A percentile compares a stretch with the other conserved stretches of the same genome.
These are phyloP conservation scores for Drosophila maculinotata DNA, from an alignment of 2,888 invertebrate species.

Conservation along the genomic window DNA sequence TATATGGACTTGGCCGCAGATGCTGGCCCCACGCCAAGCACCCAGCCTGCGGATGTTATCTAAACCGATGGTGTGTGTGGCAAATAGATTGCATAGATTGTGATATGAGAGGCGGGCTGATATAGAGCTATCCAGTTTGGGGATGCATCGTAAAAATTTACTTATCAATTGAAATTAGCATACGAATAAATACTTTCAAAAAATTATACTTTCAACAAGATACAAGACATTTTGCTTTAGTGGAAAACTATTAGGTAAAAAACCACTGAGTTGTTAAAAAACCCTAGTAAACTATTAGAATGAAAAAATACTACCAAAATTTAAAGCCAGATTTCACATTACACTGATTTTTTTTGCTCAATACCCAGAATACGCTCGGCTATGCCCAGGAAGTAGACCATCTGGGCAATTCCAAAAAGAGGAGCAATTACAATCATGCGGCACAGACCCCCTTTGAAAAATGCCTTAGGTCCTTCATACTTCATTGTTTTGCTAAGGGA, in stretches of 20 bases:
- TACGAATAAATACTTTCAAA: conserved; percentile 29
- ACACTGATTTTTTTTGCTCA: conserved; percentile 39
- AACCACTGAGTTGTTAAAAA: too few relatives aligned
- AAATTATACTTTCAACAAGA: conserved; percentile 3
- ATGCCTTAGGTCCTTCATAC: conserved; percentile 95
- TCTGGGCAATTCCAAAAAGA: conserved; percentile 98
- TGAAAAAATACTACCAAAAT: too few relatives aligned
- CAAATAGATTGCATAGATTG: conserved; percentile 43
- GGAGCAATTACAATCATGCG: conserved; percentile 99
- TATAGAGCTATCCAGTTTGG: conserved; percentile 31
- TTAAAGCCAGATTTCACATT: conserved; percentile 1
- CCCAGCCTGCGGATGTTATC: conserved; percentile 81
- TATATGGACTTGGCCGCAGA: conserved; percentile 73
- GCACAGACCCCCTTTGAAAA: conserved; percentile 98
- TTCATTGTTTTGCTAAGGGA: conserved; percentile 89
- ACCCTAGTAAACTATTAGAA: too few relatives aligned
- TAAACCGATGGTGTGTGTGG: conserved; percentile 32
- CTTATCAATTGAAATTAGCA: conserved; percentile 32
- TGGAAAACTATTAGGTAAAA: too few relatives aligned
- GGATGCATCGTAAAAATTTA: conserved; percentile 42
- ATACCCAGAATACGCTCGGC: conserved; percentile 90
- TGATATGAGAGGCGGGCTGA: conserved; percentile 65
- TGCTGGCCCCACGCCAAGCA: conserved; percentile 57
- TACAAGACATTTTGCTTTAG: too few relatives aligned
- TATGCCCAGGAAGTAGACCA: conserved; percentile 97